Percentiles rank a stretch among this genome's conserved stretches.
These are phyloP conservation scores for Hypsibius dujardini DNA, from an alignment of 1,140 invertebrate species.

Conservation along the genomic window DNA sequence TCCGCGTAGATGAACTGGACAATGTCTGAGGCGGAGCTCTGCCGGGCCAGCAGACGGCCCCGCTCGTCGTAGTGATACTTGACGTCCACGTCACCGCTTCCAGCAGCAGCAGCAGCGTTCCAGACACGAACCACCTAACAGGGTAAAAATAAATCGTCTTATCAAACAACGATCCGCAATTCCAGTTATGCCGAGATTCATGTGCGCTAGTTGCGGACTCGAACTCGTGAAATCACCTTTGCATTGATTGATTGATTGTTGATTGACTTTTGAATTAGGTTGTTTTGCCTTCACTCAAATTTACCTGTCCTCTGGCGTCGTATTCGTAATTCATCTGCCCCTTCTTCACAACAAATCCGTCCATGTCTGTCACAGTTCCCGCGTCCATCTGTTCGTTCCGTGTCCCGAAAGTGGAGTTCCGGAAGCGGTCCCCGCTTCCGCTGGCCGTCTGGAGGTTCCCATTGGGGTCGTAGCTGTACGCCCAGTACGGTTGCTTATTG, in stretches of 20 bases:
- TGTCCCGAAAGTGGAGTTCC: neutral
- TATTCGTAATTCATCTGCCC: conserved; percentile 80
- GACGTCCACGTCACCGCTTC: conserved; percentile 63
- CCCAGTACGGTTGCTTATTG: conserved; percentile 47
- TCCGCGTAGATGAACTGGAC: conserved; percentile 89
- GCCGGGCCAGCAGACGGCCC: conserved; percentile 60
- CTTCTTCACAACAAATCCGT: conserved; percentile 71
- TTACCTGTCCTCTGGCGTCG: conserved; percentile 70
- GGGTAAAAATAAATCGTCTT: too few relatives aligned
- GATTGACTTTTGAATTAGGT: too few relatives aligned
- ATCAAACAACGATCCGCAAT: too few relatives aligned
- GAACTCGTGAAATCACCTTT: too few relatives aligned
- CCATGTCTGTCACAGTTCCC: conserved; percentile 67
- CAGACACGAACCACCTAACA: too few relatives aligned
- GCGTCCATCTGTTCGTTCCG: conserved; percentile 41
- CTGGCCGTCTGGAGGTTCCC: conserved; percentile 72
- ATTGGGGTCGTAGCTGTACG: conserved; percentile 85
- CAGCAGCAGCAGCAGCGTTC: conserved; percentile 40
- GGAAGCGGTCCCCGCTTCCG: neutral
- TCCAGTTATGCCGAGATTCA: too few relatives aligned
- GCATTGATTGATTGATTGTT: too few relatives aligned
- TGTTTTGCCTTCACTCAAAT: too few relatives aligned
- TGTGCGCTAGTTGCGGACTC: too few relatives aligned
- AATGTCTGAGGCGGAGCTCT: conserved; percentile 70
- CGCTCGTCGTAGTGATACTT: conserved; percentile 84